Percentiles rank a stretch among this genome's conserved stretches.
These are phyloP conservation scores for Virgularia gustaviana DNA, from an alignment of 92 coral and sea anemone genomes.

Conservation along the genomic window DNA sequence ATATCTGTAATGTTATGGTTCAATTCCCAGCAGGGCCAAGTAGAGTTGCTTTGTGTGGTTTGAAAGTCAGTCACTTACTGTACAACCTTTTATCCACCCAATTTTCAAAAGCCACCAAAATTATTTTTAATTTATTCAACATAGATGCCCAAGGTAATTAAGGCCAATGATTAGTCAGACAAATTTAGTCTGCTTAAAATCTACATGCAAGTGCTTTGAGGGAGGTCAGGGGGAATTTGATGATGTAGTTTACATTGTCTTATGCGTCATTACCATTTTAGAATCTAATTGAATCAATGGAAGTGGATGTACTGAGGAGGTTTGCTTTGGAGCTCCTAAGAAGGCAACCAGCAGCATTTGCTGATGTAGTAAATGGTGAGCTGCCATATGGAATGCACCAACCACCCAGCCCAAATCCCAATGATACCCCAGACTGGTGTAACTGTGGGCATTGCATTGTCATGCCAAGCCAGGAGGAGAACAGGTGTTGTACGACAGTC, in stretches of 20 bases:
- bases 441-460: conserved; percentile 25
- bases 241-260: background rate
- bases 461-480: conserved; percentile 45
- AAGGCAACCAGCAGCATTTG: conserved; percentile 38
- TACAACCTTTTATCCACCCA: too few species aligned
- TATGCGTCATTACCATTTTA: background rate
- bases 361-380: conserved; percentile 35
- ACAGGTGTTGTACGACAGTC: conserved; percentile 43
- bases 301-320: background rate
- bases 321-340: conserved; percentile 22
- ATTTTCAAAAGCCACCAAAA: too few species aligned
- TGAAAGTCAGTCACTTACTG: too few species aligned
- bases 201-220: too few species aligned
- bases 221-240: too few species aligned
- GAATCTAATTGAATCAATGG: conserved; percentile 14
- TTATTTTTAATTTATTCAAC: too few species aligned
- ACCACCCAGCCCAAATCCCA: conserved; percentile 3
- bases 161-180: too few species aligned
- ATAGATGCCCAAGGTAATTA: too few species aligned
- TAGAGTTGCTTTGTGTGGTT: too few species aligned
- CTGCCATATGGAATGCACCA: conserved; percentile 3
- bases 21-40: too few species aligned
- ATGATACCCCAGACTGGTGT: conserved; percentile 27
- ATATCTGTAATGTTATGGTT: too few species aligned
- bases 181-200: too few species aligned